Conservation (phyloP, 2,113 vertebrate genomes). For the Podocnemis expansa region DNA sequence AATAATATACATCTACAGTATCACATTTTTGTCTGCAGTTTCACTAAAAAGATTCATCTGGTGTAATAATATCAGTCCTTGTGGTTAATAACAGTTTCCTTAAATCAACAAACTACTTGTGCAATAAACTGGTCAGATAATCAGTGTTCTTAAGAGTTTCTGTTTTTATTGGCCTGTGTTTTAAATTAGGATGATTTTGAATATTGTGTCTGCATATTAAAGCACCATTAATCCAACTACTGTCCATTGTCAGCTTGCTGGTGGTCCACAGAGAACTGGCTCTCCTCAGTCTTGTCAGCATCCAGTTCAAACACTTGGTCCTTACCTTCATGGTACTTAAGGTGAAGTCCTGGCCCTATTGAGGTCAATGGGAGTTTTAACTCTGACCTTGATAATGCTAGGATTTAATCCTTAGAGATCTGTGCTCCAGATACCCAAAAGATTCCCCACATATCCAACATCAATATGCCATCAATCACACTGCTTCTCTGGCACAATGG, state of each 20-base stretch:
- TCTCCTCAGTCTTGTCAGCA: background rate
- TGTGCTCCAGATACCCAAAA: background rate
- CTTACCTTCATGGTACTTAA: background rate
- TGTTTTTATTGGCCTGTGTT: background rate
- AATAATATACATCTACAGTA: constrained; percentile 17
- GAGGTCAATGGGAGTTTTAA: background rate
- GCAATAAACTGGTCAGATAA: constrained; percentile 10
- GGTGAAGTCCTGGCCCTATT: background rate
- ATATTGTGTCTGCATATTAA: background rate
- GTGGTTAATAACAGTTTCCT: constrained; percentile 38
- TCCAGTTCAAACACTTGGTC: background rate
- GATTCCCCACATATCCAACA: background rate
- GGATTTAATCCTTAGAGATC: background rate
- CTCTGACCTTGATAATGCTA: background rate
- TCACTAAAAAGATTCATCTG: constrained; percentile 35
- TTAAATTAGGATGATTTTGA: background rate
- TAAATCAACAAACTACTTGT: constrained; percentile 30
- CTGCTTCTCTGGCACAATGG: background rate
- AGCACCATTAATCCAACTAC: background rate
- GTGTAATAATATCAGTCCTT: constrained; percentile 38
- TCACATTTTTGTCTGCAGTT: constrained; percentile 33
- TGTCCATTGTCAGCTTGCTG: background rate
- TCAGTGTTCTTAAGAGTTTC: background rate
- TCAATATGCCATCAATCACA: background rate
- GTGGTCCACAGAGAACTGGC: background rate